Conservation (phyloP, 1,140 invertebrate genomes). For the Streblospio benedicti region DNA sequence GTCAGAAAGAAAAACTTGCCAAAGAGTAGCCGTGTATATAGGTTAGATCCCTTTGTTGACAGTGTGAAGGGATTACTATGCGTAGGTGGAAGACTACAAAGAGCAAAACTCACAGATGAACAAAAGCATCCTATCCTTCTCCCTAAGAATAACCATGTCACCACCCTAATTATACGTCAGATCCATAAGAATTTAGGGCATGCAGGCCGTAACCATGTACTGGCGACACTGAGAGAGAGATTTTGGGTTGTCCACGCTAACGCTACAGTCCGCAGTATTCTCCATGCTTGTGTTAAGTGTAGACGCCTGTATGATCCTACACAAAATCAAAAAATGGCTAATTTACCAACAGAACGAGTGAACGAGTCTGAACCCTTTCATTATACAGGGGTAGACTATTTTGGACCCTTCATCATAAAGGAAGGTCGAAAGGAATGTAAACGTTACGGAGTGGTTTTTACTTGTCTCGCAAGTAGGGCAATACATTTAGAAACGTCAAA, state of each 20-base stretch:
- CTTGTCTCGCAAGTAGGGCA: slow-evolving; percentile 13
- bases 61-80: too few species aligned
- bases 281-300: not conserved
- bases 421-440: slow-evolving; percentile 6
- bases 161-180: not conserved
- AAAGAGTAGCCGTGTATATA: too few species aligned
- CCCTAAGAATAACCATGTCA: not conserved
- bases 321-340: slow-evolving; percentile 17
- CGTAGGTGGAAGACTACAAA: not conserved
- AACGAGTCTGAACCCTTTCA: slow-evolving; percentile 16
- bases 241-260: slow-evolving; percentile 20
- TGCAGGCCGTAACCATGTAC: slow-evolving; percentile 15
- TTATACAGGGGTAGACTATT: not conserved
- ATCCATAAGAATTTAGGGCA: slow-evolving; percentile 15
- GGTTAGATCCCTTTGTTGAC: too few species aligned
- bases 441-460: slow-evolving; percentile 17
- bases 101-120: not conserved
- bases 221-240: slow-evolving; percentile 9
- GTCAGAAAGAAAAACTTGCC: too few species aligned
- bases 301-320: not conserved
- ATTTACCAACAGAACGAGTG: slow-evolving; percentile 18
- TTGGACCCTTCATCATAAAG: not conserved
- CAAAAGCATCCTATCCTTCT: not conserved
- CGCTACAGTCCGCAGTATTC: not conserved
- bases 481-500: slow-evolving; percentile 37